phyloP scores from a whole-genome alignment of 1,140 invertebrate genomes.

The Hormaphis cornu region DNA sequence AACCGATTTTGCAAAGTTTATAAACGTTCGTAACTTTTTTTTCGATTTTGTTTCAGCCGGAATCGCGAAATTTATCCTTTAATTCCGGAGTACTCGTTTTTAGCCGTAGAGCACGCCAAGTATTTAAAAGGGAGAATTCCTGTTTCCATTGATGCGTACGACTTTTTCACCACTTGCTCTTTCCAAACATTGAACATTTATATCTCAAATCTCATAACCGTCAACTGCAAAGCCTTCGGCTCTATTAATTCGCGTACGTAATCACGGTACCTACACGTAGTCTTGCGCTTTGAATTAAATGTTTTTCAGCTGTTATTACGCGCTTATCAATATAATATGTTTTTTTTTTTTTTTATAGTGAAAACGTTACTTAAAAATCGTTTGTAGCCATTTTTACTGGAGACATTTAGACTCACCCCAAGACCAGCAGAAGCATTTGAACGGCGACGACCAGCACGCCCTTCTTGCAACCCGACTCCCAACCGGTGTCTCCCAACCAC shows the following conservation, averaged over 20 bases:
- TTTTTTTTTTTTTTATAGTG: too few relatives aligned
- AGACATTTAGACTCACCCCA: background rate
- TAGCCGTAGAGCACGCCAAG: background rate
- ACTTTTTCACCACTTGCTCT: background rate
- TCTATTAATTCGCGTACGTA: too few relatives aligned
- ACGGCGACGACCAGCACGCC: constrained; percentile 11
- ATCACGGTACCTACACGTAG: too few relatives aligned
- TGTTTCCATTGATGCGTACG: background rate
- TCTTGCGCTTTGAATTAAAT: too few relatives aligned
- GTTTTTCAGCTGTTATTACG: too few relatives aligned
- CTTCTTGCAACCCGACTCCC: constrained; percentile 28
- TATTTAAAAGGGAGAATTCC: constrained; percentile 12
- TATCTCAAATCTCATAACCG: too few relatives aligned
- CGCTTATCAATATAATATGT: too few relatives aligned
- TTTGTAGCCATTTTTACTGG: too few relatives aligned
- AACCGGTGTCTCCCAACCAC: constrained; percentile 25
- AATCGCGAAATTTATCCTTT: background rate
- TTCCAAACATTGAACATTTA: background rate
- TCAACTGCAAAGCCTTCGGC: too few relatives aligned
- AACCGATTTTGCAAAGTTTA: background rate
- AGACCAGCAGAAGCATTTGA: constrained; percentile 8
- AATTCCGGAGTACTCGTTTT: background rate
- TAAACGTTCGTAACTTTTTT: background rate
- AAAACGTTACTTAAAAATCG: too few relatives aligned
- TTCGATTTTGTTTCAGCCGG: too few relatives aligned